Base-by-base conservation (phyloP, 1,140 invertebrate species). In the Idris sp. region DNA sequence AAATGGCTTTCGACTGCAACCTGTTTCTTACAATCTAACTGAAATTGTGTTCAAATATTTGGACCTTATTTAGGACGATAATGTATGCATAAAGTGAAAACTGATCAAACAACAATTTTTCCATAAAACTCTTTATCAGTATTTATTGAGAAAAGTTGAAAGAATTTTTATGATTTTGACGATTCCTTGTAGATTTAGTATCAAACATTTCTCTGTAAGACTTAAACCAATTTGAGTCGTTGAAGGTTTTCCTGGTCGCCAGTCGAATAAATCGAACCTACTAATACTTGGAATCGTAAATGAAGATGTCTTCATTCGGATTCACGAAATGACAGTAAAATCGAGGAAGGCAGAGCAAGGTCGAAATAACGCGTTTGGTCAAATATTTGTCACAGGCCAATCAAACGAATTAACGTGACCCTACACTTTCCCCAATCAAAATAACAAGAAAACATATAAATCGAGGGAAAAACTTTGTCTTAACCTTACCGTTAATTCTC, bases 351-450 rank as follows among this genome's bases (percentile, higher is more conserved):
- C 46, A 53, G 10, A 36, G 28, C 35, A 43, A 56, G 43, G 54
- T 68, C 74, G 62, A 22, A 26, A 62, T 58, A 72, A 76, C 43
- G 68, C 38, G 51, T 35, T 67, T 77, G 75, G 65, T 74, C 64
- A 77, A 77, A 77, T 64, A 77, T 77, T 73, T 77, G 69, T 77
- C 75, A 74, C 59, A 18, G 46, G 40, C 38, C 53, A 71, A 56
- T 51, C 69, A 77, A 77, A 53, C 68, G 59, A 67, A 77, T 77
- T 77, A 73, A 73, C 73, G 68, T 73, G 62, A 68, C 56, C 74
- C 61, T 76, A 67, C 71, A 71, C 65, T 76, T 76, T 61, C 65
- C 74, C 62, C 67, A 61, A 67, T 61, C 67, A 49, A 72, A 76
- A 76, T 76, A 68, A 72, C 74, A 56, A 58, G 67, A 46, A 71